Conservation (phyloP, 2,888 invertebrate genomes). For the Scaptomyza flava region DNA sequence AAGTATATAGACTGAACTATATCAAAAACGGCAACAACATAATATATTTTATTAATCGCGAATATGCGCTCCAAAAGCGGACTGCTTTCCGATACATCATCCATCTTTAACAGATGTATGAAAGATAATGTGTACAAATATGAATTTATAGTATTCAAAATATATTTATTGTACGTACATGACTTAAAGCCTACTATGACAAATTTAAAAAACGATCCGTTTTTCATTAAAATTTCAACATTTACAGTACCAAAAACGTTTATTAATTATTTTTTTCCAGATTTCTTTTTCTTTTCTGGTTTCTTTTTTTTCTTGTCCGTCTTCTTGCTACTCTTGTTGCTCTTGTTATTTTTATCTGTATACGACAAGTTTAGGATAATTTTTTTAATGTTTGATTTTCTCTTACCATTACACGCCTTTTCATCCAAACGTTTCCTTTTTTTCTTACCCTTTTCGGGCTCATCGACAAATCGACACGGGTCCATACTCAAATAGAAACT, state of each 20-base stretch:
- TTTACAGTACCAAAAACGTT: neutral
- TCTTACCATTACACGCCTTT: constrained; percentile 34
- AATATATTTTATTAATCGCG: constrained; percentile 18
- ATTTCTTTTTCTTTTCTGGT: constrained; percentile 14
- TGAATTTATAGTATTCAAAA: constrained; percentile 19
- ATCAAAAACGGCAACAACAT: constrained; percentile 40
- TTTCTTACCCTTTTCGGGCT: constrained; percentile 27
- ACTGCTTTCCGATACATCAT: neutral
- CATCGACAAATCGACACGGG: constrained; percentile 30
- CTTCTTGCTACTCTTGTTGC: constrained; percentile 19
- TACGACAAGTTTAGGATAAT: neutral
- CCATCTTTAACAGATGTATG: constrained; percentile 1
- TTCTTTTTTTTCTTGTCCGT: constrained; percentile 19
- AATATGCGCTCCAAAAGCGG: neutral
- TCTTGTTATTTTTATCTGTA: constrained; percentile 13
- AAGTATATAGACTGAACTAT: constrained; percentile 51
- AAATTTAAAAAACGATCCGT: neutral
- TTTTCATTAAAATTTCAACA: neutral
- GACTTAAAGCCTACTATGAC: constrained; percentile 21
- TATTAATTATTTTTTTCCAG: neutral
- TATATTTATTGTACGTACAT: constrained; percentile 21
- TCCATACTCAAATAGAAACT: constrained; percentile 56
- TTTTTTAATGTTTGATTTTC: neutral
- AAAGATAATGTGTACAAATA: neutral
- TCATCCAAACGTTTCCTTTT: constrained; percentile 10